Base-by-base conservation (phyloP, 2,113 vertebrate genomes). In the Mus pahari region DNA sequence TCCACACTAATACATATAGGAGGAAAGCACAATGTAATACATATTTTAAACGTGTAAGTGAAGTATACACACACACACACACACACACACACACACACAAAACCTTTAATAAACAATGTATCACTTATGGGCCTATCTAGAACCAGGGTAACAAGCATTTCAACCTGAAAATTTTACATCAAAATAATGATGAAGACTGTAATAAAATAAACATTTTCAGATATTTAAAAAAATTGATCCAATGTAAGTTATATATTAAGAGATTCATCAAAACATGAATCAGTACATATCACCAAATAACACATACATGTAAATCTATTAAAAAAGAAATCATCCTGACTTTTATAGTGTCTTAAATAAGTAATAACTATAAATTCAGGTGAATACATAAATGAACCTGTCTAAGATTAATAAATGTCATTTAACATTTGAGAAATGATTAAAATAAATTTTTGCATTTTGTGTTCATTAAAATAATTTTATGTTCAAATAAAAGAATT, bases 361-460 rank as follows among this genome's bases (percentile, higher is more conserved):
- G 78, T 97, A 82, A 64, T 91, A 87, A 97, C 62, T 89, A 89
- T 86, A 95, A 97, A 97, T 95, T 97, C 89, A 90, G 36, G 83
- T 7, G 82, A 95, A 89, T 33, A 53, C 94, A 97, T 88, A 81
- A n/a, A 84, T 66, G 42, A 96, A 97, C 92, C 53, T 91, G 45
- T 70, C 45, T 45, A 82, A 93, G 95, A 74, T 16, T 87, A 86
- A 86, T 60, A 96, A 84, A 92, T 55, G 16, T 55, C 78, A 91
- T 90, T 96, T 62, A 97, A 98, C 97, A 95, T 91, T 86, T 95
- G 94, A 90, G 95, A 97, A 97, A 92, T 9, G 81, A 92, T 82
- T 77, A 79, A 73, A 94, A 97, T 97, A 97, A 97, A 92, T 91
- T 45, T 64, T 31, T 84, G 7, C 8, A 62, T 42, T 39, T 42